Conservation (phyloP, 2,113 vertebrate genomes). For the Halichoerus grypus region DNA sequence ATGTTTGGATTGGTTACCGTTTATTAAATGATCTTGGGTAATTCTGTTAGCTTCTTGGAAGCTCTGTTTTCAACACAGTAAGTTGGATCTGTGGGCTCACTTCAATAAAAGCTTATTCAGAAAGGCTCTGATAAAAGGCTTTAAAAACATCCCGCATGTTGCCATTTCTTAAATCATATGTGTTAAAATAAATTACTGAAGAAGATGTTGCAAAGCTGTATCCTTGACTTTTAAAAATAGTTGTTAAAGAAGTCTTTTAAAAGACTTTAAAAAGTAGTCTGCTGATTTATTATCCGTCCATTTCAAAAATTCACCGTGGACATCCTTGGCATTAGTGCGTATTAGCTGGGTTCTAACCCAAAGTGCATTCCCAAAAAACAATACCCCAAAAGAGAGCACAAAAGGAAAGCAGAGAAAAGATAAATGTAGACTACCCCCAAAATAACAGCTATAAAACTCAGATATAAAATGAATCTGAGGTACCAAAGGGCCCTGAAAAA, state of each 20-base stretch:
- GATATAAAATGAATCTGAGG: constrained; percentile 55
- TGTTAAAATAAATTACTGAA: constrained; percentile 56
- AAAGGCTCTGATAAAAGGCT: constrained; percentile 52
- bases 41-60: constrained; percentile 43
- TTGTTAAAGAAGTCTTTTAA: constrained; percentile 26
- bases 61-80: neutral
- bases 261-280: constrained; percentile 19
- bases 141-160: constrained; percentile 42
- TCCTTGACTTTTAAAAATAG: constrained; percentile 59
- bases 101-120: constrained; percentile 13
- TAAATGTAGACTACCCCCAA: neutral
- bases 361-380: neutral
- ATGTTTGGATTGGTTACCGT: neutral
- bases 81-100: neutral
- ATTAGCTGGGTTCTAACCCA: constrained; percentile 25
- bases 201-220: neutral
- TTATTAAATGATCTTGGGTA: constrained; percentile 20
- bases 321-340: neutral
- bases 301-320: constrained; percentile 36
- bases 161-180: constrained; percentile 49
- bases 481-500: constrained; percentile 51
- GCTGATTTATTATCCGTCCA: constrained; percentile 18
- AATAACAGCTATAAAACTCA: constrained; percentile 50
- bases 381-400: neutral
- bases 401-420: constrained; percentile 48